These are phyloP conservation scores for Desmophyllum pertusum DNA, from an alignment of 92 coral and sea anemone genomes.

Conservation along the genomic window DNA sequence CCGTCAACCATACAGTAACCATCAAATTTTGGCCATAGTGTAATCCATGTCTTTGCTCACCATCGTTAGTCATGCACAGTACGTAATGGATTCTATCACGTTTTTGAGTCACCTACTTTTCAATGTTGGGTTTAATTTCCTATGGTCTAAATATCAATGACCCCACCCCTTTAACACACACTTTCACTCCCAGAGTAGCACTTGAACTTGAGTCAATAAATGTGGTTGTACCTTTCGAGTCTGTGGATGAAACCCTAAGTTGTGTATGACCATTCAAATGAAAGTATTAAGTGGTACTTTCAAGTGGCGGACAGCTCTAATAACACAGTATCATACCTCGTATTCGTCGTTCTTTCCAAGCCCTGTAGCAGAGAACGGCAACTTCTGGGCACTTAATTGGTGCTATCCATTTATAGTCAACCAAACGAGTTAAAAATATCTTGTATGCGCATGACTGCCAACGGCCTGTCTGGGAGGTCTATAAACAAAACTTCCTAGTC, in stretches of 20 bases:
- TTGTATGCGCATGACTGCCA: background rate
- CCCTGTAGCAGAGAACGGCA: background rate
- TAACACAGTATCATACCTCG: background rate
- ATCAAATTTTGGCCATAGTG: background rate
- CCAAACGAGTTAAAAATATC: background rate
- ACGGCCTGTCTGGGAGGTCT: background rate
- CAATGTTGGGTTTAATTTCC: background rate
- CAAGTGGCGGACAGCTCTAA: no score
- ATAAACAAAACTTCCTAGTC: background rate
- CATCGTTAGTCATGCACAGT: background rate
- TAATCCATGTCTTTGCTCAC: background rate
- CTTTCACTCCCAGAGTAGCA: no score
- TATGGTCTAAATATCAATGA: no score
- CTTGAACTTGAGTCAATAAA: no score
- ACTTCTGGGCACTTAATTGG: background rate
- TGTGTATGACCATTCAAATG: no score
- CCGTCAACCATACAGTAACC: no score
- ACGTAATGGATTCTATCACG: no score
- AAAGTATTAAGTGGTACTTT: no score
- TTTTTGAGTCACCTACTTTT: no score
- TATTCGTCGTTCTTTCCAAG: background rate
- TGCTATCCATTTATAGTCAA: background rate
- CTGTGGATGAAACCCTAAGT: no score
- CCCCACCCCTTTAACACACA: background rate
- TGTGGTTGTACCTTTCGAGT: no score